Conservation (phyloP, 2,113 vertebrate species). For the Syrmaticus mikado region DNA sequence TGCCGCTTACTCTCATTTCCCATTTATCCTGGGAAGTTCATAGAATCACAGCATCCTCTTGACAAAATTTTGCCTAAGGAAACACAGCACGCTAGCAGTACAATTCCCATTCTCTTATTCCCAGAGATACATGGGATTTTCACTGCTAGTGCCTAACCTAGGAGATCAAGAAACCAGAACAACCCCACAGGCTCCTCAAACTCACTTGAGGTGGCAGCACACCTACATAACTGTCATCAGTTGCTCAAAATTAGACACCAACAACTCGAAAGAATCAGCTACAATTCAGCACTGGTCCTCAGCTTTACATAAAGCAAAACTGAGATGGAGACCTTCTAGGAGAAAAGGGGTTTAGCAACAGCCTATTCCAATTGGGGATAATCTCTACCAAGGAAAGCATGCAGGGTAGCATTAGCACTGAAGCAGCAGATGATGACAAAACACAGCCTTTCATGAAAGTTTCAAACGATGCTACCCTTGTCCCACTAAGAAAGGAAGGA, state of each 20-base stretch:
- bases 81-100: neutral
- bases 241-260: neutral
- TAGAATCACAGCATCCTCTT: neutral
- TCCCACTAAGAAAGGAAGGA: no score
- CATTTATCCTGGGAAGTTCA: neutral
- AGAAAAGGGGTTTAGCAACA: neutral
- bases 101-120: neutral
- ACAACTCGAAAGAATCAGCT: neutral
- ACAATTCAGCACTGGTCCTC: neutral
- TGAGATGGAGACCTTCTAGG: neutral
- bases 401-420: no score
- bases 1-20: neutral
- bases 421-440: neutral
- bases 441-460: neutral
- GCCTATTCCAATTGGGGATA: no score
- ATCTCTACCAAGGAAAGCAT: neutral
- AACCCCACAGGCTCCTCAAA: neutral
- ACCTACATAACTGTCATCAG: neutral
- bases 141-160: neutral
- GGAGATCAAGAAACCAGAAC: neutral
- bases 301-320: neutral
- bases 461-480: neutral
- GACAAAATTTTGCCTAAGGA: neutral
- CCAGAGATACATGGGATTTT: fast-evolving
- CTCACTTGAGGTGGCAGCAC: neutral